phyloP scores from a whole-genome alignment of 1,140 invertebrate species.

The Heliconius melpomene region DNA sequence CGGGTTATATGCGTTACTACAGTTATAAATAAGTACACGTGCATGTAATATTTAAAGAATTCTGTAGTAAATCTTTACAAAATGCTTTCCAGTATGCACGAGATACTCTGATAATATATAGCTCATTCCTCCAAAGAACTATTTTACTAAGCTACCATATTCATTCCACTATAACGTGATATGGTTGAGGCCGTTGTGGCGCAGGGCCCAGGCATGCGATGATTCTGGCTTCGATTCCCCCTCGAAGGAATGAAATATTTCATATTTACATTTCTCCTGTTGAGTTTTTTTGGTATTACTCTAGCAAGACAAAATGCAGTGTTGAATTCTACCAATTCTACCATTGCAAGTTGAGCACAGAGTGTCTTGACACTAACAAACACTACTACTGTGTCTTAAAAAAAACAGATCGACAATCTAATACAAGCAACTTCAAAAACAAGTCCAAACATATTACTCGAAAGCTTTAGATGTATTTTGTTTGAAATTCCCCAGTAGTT shows the following conservation, averaged over 20 bases:
- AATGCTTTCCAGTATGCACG: neutral
- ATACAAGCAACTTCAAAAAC: neutral
- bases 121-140: neutral
- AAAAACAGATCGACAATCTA: neutral
- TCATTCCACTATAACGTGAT: neutral
- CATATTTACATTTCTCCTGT: too few relatives aligned
- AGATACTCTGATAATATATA: conserved; percentile 1
- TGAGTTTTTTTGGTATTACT: too few relatives aligned
- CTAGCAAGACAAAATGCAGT: too few relatives aligned
- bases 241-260: neutral
- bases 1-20: too few relatives aligned
- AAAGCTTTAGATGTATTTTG: conserved; percentile 15
- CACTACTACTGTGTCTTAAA: too few relatives aligned
- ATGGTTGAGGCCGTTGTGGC: neutral
- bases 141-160: neutral
- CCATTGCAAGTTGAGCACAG: too few relatives aligned
- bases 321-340: too few relatives aligned
- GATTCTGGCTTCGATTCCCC: neutral
- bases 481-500: conserved; percentile 21
- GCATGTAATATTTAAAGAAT: neutral
- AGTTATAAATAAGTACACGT: neutral
- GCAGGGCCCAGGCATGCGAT: neutral
- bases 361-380: too few relatives aligned
- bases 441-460: neutral
- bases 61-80: neutral